Base-by-base conservation (phyloP, 2,113 vertebrate genomes). In the Actinemys pallida region DNA sequence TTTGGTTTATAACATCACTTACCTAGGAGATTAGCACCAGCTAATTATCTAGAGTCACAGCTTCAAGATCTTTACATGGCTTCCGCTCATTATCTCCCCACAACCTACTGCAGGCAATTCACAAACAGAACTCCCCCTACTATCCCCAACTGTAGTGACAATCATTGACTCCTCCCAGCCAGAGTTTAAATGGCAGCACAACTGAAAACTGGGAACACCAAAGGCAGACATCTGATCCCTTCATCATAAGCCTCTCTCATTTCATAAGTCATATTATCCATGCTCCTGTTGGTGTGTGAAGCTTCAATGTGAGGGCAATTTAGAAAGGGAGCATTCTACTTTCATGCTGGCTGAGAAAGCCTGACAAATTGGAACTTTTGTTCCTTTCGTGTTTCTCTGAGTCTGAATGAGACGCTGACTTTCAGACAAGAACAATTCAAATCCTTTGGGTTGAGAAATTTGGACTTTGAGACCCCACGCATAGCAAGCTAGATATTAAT, bases 341-440 rank as follows among this genome's bases (percentile, higher is more conserved):
- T 54, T 20, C 65, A 79, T 0, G 0, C 17, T 4, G 35, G 42
- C 22, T 22, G 22, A 35, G 39, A 53, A 72, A 19, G 31, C 31
- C 52, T 0, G 2, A 13, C 0, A 5, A 6, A 22, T 4, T 1
- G 80, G 49, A 89, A 24, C 0, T 2, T 39, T 24, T 2, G 59
- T 85, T 95, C 39, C 50, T 78, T 78, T 54, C 69, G 3, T 72
- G 35, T 14, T 78, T 52, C 29, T 76, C 62, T 20, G 53, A 85
- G 84, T 35, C 84, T 14, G n/a, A 65, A 47, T 0, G 2, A 90
- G 75, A 2, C 53, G 27, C 78, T 2, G 17, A 65, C 72, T 83
- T 86, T 42, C 49, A 62, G 49, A 79, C 35, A 29, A 87, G 79
- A 76, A 54, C 53, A 54, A 57, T 29, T 42, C 0, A 0, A 3